Evolutionary conservation across 1,140 invertebrate genomes (phyloP).

Genomic region (Scaptodrosophila lebanonensis): DNA sequence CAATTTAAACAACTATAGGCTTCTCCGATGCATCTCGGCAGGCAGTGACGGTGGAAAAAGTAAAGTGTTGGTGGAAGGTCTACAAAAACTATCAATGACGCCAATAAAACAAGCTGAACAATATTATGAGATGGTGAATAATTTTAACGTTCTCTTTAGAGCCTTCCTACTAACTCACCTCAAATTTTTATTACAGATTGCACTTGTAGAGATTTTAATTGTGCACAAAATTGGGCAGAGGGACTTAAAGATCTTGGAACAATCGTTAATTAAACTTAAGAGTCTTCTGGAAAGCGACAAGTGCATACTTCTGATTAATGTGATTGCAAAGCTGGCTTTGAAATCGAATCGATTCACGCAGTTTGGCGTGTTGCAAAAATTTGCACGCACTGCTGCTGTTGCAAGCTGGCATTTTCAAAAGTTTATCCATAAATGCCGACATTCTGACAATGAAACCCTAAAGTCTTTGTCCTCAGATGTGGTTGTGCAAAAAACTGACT

Average conservation of each 20-base stretch:
- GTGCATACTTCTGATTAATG: slow-evolving; percentile 5
- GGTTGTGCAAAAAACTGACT: neutral
- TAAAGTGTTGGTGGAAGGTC: slow-evolving; percentile 16
- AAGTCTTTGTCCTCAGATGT: slow-evolving; percentile 20
- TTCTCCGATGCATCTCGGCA: slow-evolving; percentile 14
- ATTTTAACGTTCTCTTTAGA: neutral
- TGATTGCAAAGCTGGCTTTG: slow-evolving; percentile 27
- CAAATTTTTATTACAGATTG: slow-evolving; percentile 7
- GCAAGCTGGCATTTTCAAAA: slow-evolving; percentile 39
- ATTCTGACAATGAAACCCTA: slow-evolving; percentile 13
- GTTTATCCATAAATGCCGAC: slow-evolving; percentile 24
- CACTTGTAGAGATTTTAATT: slow-evolving; percentile 30
- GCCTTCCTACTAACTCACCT: neutral
- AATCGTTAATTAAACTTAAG: slow-evolving; percentile 2
- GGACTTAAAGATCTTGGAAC: slow-evolving; percentile 29
- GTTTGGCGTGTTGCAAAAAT: slow-evolving; percentile 22
- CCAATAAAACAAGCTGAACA: slow-evolving; percentile 10
- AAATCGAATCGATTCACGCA: neutral
- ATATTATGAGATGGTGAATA: slow-evolving; percentile 55
- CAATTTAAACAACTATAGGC: slow-evolving; percentile 20
- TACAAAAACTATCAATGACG: slow-evolving; percentile 7
- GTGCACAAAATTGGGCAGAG: neutral
- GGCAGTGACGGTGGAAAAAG: neutral
- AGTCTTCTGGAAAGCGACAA: slow-evolving; percentile 6
- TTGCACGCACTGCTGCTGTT: neutral